Evolutionary conservation across 2,113 vertebrate genomes (phyloP), one percentile per base, ranked within the genome.

Genomic region (Lampris megalopsis): DNA sequence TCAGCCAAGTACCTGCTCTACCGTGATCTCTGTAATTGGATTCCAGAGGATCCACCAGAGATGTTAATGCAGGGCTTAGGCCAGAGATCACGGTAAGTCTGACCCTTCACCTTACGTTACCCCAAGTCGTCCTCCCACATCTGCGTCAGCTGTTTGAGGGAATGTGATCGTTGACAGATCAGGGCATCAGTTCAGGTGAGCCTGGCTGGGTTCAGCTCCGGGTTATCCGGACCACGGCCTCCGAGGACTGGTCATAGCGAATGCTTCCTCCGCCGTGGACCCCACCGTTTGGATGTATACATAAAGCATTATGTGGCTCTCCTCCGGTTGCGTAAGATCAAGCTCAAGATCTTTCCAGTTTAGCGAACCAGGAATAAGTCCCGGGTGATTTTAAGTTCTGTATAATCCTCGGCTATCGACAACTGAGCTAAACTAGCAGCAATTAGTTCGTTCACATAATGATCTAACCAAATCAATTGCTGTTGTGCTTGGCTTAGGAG

Each of bases 1-100:
- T 77, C 52, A 62, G 40, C 24, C 59, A 54, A 37, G 64, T 71
- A 56, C 41, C 2, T 57, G 63, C 59, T 74, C 58, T 77, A 54
- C 54, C 43, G 67, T 88, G 79, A 66, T 72, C 62, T 77, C 57
- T 78, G 56, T 91, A 91, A 92, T 90, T 90, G 85, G 91, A 91
- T 92, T 88, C n/a, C 58, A 84, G 47, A 63, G 70, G 85, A 84
- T 86, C 71, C 70, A 35, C 74, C 63, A 4, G 80, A 86, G 84
- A 82, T 88, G 83, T 83, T 84, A 85, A 89, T 85, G 79, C 79
- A 79, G 64, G 58, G 68, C 79, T 68, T 65, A 78, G 68, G 77
- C 37, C 40, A 41, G 59, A 79, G 72, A 68, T 82, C 77, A 75
- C 13, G 4, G 0, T 71, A 73, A 64, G 64, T 78, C 65, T 71